Conservation (phyloP, 35 echinoderm and acorn worm genomes). For the Lytechinus variegatus region DNA sequence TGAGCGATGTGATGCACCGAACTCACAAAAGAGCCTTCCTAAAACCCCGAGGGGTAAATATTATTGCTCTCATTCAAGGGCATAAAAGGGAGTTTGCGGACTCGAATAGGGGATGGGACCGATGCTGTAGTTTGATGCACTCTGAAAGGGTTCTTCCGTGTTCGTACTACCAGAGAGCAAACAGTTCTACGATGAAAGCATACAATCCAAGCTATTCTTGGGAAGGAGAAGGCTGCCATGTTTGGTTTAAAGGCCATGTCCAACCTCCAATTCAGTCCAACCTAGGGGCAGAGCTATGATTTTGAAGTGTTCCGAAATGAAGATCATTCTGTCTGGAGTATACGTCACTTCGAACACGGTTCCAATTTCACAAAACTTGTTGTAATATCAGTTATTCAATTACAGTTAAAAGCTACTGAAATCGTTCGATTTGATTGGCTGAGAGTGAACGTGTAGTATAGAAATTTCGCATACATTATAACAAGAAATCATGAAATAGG, state of each 20-base stretch:
- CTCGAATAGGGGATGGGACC: not conserved
- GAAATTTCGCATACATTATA: no score
- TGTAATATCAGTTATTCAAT: no score
- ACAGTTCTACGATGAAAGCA: not conserved
- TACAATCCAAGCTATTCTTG: not conserved
- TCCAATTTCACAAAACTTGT: no score
- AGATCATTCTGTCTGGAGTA: no score
- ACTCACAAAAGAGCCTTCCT: not conserved
- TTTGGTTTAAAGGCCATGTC: not conserved
- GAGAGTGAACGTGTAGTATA: no score
- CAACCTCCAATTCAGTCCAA: no score
- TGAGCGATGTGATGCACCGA: not conserved
- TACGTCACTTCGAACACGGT: no score
- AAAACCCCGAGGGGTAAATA: not conserved
- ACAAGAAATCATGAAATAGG: no score
- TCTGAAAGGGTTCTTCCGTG: not conserved
- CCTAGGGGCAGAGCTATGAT: no score
- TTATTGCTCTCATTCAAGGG: conserved; percentile 18
- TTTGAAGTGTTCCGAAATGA: no score
- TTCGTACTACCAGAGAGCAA: not conserved
- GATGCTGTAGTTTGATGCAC: not conserved
- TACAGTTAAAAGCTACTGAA: no score
- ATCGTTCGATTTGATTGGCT: no score
- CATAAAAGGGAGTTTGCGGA: not conserved
- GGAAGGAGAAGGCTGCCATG: not conserved